Conservation (phyloP, 2,888 invertebrate genomes). For the Penaeus monodon region DNA sequence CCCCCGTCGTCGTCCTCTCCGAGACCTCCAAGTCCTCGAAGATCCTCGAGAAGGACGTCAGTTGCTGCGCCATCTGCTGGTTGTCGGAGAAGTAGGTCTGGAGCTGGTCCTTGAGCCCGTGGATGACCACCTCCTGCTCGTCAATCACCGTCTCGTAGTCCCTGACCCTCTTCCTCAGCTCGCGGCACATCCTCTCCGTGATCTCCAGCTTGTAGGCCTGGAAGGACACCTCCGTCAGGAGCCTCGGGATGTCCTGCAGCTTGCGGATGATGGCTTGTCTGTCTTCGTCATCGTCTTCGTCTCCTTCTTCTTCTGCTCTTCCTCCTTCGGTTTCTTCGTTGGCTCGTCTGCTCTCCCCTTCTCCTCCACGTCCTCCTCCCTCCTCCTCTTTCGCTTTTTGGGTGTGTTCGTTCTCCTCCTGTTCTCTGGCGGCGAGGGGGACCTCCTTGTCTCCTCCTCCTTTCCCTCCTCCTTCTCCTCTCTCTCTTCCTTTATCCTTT, state of each 20-base stretch:
- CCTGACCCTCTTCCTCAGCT: slow-evolving; percentile 52
- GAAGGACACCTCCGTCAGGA: slow-evolving; percentile 50
- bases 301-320: neutral
- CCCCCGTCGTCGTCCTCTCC: slow-evolving; percentile 30
- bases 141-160: slow-evolving; percentile 62
- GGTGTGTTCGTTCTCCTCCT: neutral
- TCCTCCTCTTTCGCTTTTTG: neutral
- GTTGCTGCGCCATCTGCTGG: slow-evolving; percentile 61
- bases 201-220: slow-evolving; percentile 53
- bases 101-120: slow-evolving; percentile 60
- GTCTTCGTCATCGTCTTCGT: slow-evolving; percentile 19
- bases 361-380: no score
- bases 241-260: slow-evolving; percentile 12
- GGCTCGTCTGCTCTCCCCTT: no score
- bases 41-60: slow-evolving; percentile 44
- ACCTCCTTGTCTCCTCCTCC: no score
- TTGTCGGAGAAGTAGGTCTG: slow-evolving; percentile 62
- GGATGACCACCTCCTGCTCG: slow-evolving; percentile 61
- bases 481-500: neutral
- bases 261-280: neutral
- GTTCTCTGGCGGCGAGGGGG: neutral
- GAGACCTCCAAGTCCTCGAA: slow-evolving; percentile 58
- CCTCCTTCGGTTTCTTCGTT: no score
- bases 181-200: slow-evolving; percentile 55
- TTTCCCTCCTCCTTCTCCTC: no score